Percentiles rank a stretch among this genome's conserved stretches.
phyloP scores from a whole-genome alignment of 1,140 invertebrate genomes.

The Ditylenchus dipsaci region DNA sequence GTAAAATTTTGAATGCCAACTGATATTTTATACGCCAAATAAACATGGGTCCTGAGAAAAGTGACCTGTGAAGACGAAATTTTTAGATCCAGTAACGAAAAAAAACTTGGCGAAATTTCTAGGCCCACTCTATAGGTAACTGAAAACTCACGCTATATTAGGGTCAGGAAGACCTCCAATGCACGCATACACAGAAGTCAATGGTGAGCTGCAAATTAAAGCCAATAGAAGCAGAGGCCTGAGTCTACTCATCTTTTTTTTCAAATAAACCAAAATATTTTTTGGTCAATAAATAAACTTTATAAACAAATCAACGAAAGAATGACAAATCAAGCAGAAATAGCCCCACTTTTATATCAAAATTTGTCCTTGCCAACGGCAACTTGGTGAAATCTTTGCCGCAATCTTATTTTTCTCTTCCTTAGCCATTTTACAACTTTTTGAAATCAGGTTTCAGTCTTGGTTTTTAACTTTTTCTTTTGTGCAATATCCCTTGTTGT shows the following conservation, averaged over 20 bases:
- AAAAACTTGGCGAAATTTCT: too few relatives aligned
- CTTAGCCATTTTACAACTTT: not conserved
- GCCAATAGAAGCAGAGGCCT: not conserved
- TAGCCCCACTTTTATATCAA: not conserved
- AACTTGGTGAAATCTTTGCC: not conserved
- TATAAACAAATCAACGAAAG: not conserved
- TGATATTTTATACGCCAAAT: too few relatives aligned
- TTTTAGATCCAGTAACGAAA: too few relatives aligned
- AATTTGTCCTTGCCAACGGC: not conserved
- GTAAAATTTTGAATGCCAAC: too few relatives aligned
- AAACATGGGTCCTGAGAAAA: too few relatives aligned
- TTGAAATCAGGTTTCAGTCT: not conserved
- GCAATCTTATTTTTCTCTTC: not conserved
- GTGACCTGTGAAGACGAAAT: too few relatives aligned
- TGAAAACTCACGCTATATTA: not conserved
- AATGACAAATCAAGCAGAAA: not conserved
- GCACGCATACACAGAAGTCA: not conserved
- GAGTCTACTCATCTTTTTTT: not conserved
- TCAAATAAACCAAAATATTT: not conserved
- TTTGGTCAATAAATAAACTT: not conserved
- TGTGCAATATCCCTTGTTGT: not conserved
- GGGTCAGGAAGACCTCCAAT: not conserved
- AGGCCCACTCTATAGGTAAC: too few relatives aligned
- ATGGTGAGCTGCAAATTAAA: not conserved
- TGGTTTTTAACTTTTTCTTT: not conserved